Evolutionary conservation across 92 coral and sea anemone genomes (phyloP).

Genomic region (Zoanthus sociatus): DNA sequence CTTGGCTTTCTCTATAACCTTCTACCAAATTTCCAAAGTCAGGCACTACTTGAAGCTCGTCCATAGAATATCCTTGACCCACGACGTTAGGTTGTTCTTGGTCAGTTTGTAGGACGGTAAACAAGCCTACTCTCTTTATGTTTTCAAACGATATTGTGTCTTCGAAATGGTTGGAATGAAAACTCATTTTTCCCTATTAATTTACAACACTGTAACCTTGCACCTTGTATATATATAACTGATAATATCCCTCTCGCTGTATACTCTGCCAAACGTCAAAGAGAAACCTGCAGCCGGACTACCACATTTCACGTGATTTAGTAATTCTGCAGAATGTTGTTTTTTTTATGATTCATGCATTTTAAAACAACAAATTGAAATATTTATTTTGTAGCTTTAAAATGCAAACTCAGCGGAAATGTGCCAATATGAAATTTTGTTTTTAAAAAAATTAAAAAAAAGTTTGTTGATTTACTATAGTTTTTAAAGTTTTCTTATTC

Average conservation of each 20-base stretch:
- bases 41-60: constrained; percentile 69
- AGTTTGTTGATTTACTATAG: no score
- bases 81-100: not conserved
- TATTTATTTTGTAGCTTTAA: not conserved
- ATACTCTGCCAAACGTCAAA: not conserved
- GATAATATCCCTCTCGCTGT: not conserved
- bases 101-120: not conserved
- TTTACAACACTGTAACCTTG: not conserved
- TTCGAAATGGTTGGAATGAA: not conserved
- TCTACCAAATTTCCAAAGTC: constrained; percentile 61
- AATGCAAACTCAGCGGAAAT: constrained; percentile 31
- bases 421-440: not conserved
- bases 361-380: constrained; percentile 24
- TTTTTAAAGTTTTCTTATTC: not conserved
- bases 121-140: not conserved
- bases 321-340: not conserved
- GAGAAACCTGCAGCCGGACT: not conserved
- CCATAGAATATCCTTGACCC: constrained; percentile 18
- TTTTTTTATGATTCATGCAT: constrained; percentile 1
- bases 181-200: not conserved
- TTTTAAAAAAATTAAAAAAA: no score
- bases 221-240: no score
- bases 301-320: constrained; percentile 22
- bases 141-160: not conserved
- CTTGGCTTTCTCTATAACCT: constrained; percentile 30